These are phyloP conservation scores for Sphenodon punctatus DNA, from an alignment of 2,797 vertebrate genomes.

Conservation along the genomic window DNA sequence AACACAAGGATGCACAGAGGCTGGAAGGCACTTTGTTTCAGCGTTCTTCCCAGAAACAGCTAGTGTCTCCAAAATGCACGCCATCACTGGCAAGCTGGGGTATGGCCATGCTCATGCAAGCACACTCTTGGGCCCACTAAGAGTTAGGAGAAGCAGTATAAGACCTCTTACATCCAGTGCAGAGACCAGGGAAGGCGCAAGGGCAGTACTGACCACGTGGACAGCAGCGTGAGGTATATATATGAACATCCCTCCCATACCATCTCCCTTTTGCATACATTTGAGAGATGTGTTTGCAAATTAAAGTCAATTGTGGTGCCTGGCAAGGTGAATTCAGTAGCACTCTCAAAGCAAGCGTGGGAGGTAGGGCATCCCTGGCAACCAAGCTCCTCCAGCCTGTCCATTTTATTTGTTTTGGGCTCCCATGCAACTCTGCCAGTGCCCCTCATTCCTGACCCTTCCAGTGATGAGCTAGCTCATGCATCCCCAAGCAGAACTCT, in stretches of 20 bases:
- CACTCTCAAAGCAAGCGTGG: no score
- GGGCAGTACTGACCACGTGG: accelerated
- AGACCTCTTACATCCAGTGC: accelerated
- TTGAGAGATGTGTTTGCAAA: neutral
- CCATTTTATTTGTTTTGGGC: no score
- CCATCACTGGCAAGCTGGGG: neutral
- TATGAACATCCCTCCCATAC: neutral
- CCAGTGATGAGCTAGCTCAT: no score
- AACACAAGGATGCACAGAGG: neutral
- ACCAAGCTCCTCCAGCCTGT: no score
- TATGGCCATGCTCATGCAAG: neutral
- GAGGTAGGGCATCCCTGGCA: no score
- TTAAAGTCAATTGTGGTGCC: accelerated
- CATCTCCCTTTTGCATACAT: no score
- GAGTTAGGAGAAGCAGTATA: neutral
- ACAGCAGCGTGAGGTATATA: neutral
- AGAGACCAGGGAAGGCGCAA: accelerated
- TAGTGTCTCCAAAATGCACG: neutral
- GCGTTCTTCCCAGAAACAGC: neutral
- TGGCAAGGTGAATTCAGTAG: neutral
- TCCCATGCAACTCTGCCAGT: no score
- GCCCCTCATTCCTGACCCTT: no score
- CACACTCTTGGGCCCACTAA: neutral
- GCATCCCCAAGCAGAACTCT: no score
- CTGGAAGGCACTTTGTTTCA: neutral